Evolutionary conservation across 2,797 vertebrate species (phyloP).

Genomic region (Muraenolepis orangiensis): DNA sequence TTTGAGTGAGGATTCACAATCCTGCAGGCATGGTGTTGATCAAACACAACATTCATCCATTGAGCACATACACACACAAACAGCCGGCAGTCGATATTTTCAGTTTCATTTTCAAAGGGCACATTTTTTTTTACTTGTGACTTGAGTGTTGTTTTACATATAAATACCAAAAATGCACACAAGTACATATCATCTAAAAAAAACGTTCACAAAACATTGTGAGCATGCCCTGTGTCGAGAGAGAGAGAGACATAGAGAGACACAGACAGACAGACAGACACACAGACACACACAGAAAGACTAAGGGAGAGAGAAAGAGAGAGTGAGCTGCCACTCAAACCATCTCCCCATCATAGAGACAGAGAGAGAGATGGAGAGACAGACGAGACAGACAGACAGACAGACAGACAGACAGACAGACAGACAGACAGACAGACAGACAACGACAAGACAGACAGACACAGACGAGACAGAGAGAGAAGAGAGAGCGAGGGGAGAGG

Average conservation of each 20-base stretch:
- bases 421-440: too few relatives aligned
- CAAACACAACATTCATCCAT: slow-evolving; percentile 32
- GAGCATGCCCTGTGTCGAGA: not conserved
- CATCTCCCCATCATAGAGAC: not conserved
- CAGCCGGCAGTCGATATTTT: not conserved
- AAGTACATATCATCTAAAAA: not conserved
- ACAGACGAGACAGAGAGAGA: too few relatives aligned
- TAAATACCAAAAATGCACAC: not conserved
- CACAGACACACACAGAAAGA: too few relatives aligned
- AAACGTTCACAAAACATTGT: not conserved
- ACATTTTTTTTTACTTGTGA: not conserved
- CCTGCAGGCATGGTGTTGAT: slow-evolving; percentile 38
- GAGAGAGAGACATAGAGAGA: too few relatives aligned
- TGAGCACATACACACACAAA: not conserved
- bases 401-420: too few relatives aligned
- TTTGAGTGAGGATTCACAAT: slow-evolving; percentile 33
- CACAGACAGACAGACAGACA: too few relatives aligned
- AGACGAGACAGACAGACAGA: too few relatives aligned
- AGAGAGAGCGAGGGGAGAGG: too few relatives aligned
- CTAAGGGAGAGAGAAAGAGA: too few relatives aligned
- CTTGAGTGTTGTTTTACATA: not conserved
- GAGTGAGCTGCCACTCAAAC: not conserved
- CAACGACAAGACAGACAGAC: too few relatives aligned
- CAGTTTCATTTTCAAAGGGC: not conserved
- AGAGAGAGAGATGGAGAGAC: too few relatives aligned